Evolutionary conservation across 2,113 vertebrate species (phyloP), one percentile per base, ranked within the genome.

Genomic region (Aepyceros melampus): DNA sequence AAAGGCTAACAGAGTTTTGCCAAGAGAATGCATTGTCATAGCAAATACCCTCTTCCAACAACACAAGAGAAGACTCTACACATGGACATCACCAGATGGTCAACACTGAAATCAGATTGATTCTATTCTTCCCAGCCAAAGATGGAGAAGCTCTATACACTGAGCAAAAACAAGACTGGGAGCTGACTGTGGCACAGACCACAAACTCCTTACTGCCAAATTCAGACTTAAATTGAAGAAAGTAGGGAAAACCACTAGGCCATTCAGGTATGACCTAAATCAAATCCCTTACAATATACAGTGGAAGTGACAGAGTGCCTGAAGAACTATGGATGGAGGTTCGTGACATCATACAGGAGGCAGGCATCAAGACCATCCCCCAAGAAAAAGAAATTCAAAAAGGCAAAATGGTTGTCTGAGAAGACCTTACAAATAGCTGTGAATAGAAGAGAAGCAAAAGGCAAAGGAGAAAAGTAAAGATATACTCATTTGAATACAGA

Each of bases 281-380:
- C 33, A 36, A 67, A 67, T 67, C 17, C 64, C 64, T 67, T 67
- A 67, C 8, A 19, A 36, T 36, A 67, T 36, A 67, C n/a, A 67
- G 64, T 67, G n/a, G n/a, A 36, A 36, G 33, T 67, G 64, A 67
- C 33, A 36, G 64, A 67, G 17, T 21, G 17, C 64, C 64, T 67
- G 9, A 67, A 21, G 64, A 36, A 36, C n/a, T 21, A 11, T 11
- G 33, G 62, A n/a, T 4, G 7, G 16, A 67, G 62, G 62, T 67
- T n/a, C 3, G 0, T n/a, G 62, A n/a, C 33, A 19, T n/a, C 1
- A 8, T 67, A 36, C 33, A 36, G 64, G 64, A 67, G n/a, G 9
- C 64, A 67, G 33, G 33, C 8, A 36, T 36, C 33, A 67, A 36
- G 16, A 67, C 64, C 33, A 36, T 67, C 64, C 64, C 33, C n/a